Base-by-base conservation (phyloP, 2,888 invertebrate species). In the Latrodectus hesperus region DNA sequence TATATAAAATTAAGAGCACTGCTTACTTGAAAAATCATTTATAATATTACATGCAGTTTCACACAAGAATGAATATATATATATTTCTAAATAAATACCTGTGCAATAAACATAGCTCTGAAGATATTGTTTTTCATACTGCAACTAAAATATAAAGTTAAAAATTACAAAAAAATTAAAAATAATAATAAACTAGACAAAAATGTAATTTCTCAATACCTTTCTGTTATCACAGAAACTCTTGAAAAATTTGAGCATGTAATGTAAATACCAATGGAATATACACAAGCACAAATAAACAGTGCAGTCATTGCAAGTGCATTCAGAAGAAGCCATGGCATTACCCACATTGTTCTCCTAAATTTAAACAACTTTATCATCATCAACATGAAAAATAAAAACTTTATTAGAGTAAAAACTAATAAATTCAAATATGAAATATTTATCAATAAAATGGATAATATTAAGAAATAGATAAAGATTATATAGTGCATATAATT, bases 261-360 rank as follows among this genome's bases (percentile, higher is more conserved):
- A 26, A 77, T 53, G 52, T 78, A 70, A 51, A 84, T 49, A 5
- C 84, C 84, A 64, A 84, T 52, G 11, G 77, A 77, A 73, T 84
- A 84, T 5, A 72, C 55, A 78, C 84, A 84, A n/a, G 77, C 60
- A 53, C 71, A 77, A 65, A 84, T 72, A 72, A 84, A 84, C 12
- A 52, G 67, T 60, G 72, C 11, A 38, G 77, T 70, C n/a, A 72
- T 26, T 9, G 53, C 17, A 22, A 84, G 76, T 6, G 77, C 51
- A 67, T 84, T 78, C 10, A 72, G 12, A 49, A 84, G 77, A 65
- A 84, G 77, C 84, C 84, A 84, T 9, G 84, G 84, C 84, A 84
- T 84, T n/a, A 84, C 84, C 84, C 84, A 84, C 84, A 84, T 84
- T 5, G 77, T 78, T 53, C 84, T 53, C 55, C 84, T 84, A 71